Conservation (phyloP, 2,113 vertebrate species). For the Indicator maculatus region DNA sequence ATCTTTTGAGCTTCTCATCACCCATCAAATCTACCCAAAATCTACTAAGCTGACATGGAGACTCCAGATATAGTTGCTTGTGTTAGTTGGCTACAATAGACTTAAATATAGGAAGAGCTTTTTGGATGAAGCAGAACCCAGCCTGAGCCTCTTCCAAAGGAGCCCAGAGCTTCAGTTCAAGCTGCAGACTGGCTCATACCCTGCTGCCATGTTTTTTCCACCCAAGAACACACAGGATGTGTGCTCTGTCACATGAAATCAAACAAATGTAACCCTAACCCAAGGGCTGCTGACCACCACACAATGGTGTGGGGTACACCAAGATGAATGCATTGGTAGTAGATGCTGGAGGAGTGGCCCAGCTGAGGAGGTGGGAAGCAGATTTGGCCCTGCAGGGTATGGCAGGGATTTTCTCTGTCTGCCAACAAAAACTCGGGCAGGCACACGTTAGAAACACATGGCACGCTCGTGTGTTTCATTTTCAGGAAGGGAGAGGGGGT, state of each 20-base stretch:
- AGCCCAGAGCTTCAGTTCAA: background rate
- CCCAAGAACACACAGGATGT: background rate
- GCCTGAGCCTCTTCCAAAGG: background rate
- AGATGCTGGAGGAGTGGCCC: background rate
- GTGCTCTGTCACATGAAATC: background rate
- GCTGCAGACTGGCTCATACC: background rate
- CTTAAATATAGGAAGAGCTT: background rate
- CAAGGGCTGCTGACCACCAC: background rate
- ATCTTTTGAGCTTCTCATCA: too few species aligned
- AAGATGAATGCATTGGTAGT: fast-evolving
- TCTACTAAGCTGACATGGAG: background rate
- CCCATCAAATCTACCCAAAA: background rate
- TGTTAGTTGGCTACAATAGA: background rate
- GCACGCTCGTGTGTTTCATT: background rate
- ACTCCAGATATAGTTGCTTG: background rate
- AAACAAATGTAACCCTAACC: background rate
- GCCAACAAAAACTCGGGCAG: background rate
- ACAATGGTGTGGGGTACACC: fast-evolving
- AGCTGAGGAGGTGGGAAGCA: background rate
- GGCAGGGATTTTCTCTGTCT: background rate
- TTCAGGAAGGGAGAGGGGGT: background rate
- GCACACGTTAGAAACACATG: background rate
- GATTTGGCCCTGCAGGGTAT: background rate
- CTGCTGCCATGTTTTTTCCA: fast-evolving
- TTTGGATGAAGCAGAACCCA: background rate